Base-by-base conservation (phyloP, 2,888 invertebrate species). In the Blastobasis adustella region DNA sequence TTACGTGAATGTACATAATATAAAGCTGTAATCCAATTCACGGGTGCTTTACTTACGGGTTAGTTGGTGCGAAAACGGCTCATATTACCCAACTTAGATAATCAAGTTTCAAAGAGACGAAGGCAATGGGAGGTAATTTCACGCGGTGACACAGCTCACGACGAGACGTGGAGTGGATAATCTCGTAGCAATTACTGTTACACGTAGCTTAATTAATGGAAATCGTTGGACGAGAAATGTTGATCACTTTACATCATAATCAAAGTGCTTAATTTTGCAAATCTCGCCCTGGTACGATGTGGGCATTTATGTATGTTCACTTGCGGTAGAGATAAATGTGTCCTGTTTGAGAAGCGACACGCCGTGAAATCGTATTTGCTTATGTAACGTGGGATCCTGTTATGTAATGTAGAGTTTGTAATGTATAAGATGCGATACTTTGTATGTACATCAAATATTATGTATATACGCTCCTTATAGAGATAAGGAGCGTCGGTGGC, bases 51-150 rank as follows among this genome's bases (percentile, higher is more conserved):
- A 54, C 46, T 44, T 49, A 49, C 49, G 46, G 6, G 23, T 47
- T 44, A 41, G 39, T 47, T 51, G 58, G 57, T 53, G 57, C 55
- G 54, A 63, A 59, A 60, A 62, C 50, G 61, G 56, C 59, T 59
- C 50, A 57, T 66, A 69, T 66, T 66, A 66, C 59, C 56, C 23
- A 23, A 23, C 23, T 67, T 66, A 23, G 56, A 60, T 69, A 70
- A 75, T 71, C 62, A 62, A 65, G 66, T 71, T 65, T 63, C 65
- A 65, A 67, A 73, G 66, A 66, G 58, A 69, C 63, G n/a, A n/a
- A n/a, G n/a, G n/a, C n/a, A n/a, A n/a, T n/a, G 63, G 62, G 61
- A 58, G 57, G 63, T 50, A 59, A 65, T 23, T 23, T 23, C 23
- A 57, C 51, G 66, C 63, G 71, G 71, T 71, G 66, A 70, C 62